phyloP scores from a whole-genome alignment of 2,888 invertebrate genomes.

The Himalopsyche japonica region DNA sequence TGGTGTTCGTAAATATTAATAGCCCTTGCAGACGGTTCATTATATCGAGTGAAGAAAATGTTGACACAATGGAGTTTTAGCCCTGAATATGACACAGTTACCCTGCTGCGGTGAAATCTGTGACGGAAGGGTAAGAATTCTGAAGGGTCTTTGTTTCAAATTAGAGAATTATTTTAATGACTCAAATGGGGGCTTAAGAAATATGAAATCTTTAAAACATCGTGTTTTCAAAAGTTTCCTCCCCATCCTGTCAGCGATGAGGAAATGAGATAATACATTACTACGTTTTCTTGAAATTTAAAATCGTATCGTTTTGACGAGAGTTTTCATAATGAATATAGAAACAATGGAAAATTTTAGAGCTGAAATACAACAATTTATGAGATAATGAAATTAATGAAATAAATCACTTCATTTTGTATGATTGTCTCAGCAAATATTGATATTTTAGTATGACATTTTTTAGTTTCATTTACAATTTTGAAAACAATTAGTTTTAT shows the following conservation, averaged over 20 bases:
- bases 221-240: background rate
- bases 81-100: conserved; percentile 11
- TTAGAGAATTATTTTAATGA: conserved; percentile 32
- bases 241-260: background rate
- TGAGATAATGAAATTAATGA: too few relatives aligned
- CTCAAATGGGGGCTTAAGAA: conserved; percentile 24
- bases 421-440: too few relatives aligned
- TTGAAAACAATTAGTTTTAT: too few relatives aligned
- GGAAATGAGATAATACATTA: background rate
- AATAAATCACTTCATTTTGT: too few relatives aligned
- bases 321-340: background rate
- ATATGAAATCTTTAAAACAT: conserved; percentile 15
- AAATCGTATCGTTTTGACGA: background rate
- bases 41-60: conserved; percentile 26
- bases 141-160: conserved; percentile 23
- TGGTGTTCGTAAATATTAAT: conserved; percentile 28
- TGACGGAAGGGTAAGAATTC: conserved; percentile 17
- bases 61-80: conserved; percentile 19
- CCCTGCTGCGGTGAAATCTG: conserved; percentile 15
- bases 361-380: too few relatives aligned
- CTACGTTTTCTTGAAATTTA: background rate
- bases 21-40: conserved; percentile 19
- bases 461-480: too few relatives aligned
- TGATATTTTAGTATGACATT: too few relatives aligned
- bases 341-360: too few relatives aligned